Evolutionary conservation across 2,113 vertebrate species (phyloP), one percentile per base, ranked within the genome.

Genomic region (Peromyscus polionotus): DNA sequence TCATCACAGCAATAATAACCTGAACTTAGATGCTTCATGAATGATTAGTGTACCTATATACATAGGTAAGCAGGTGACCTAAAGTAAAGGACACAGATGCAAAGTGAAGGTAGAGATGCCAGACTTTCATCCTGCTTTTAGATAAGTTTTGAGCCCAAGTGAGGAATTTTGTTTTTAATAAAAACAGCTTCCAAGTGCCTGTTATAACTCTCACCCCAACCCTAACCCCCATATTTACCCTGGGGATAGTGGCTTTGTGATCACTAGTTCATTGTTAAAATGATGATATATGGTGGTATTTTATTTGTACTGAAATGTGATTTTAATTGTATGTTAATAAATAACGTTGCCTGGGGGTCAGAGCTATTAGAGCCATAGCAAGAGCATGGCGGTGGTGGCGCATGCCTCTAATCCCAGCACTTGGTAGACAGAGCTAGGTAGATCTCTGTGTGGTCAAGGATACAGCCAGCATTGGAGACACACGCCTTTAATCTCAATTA

Each of bases 231-330:
- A 61, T 24, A 28, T 22, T 28, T 48, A 83, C 54, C 31, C 4
- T 10, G 6, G 16, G 17, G 42, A 10, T 11, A 0, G 24, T 36
- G 57, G 83, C 17, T 67, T 28, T 0, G 11, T 31, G 0, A 2
- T 80, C 70, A 11, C 36, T 11, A 0, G 24, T 10, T 48, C 5
- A 4, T 80, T 14, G 3, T 70, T 42, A 1, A 5, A 19, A 24
- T 54, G 72, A 33, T 13, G 45, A 11, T 36, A 26, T 88, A 70
- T 42, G 42, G 42, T 42, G 42, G 42, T 42, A 42, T 42, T 42
- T 42, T 42, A 42, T 42, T 42, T 42, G 42, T 42, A 42, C 42
- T 42, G 42, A 42, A 42, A 42, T 42, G 4, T 42, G 42, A 42
- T 42, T 42, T 42, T 42, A 42, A 42, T 42, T 42, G 42, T 42